Conservation (phyloP, 2,888 invertebrate genomes). For the Hydrotaea diabolus region DNA sequence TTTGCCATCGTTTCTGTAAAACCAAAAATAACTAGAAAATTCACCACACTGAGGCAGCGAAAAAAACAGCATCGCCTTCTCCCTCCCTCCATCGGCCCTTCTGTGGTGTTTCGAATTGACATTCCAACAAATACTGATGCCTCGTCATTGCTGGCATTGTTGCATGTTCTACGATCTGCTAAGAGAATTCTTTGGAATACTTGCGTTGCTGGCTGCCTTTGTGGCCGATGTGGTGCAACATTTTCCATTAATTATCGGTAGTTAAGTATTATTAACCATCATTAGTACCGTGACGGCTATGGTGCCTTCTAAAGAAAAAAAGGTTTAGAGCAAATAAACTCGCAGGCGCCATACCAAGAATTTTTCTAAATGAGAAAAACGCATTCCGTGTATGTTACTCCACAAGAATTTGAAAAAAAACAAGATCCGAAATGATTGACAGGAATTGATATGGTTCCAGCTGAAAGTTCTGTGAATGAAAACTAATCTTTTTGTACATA, state of each 20-base stretch:
- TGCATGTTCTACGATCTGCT: slow-evolving; percentile 15
- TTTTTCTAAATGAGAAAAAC: too few species aligned
- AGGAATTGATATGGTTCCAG: too few species aligned
- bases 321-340: neutral
- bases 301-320: neutral
- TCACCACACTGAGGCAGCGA: slow-evolving; percentile 28
- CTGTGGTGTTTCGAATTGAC: slow-evolving; percentile 24
- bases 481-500: too few species aligned
- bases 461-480: too few species aligned
- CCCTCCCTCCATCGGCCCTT: slow-evolving; percentile 24
- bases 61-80: slow-evolving; percentile 20
- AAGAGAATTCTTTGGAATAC: neutral
- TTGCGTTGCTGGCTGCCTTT: slow-evolving; percentile 18
- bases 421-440: too few species aligned
- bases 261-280: slow-evolving; percentile 59
- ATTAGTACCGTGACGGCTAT: slow-evolving; percentile 25
- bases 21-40: neutral
- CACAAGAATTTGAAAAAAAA: too few species aligned
- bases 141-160: slow-evolving; percentile 34
- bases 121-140: slow-evolving; percentile 28
- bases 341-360: neutral
- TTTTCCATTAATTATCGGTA: slow-evolving; percentile 61
- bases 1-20: slow-evolving; percentile 1
- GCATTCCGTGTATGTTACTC: too few species aligned
- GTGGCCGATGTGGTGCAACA: slow-evolving; percentile 51